Percentiles rank a stretch among this genome's conserved stretches.
Conservation (phyloP, 2,113 vertebrate genomes). For the Chloropsis hardwickii region DNA sequence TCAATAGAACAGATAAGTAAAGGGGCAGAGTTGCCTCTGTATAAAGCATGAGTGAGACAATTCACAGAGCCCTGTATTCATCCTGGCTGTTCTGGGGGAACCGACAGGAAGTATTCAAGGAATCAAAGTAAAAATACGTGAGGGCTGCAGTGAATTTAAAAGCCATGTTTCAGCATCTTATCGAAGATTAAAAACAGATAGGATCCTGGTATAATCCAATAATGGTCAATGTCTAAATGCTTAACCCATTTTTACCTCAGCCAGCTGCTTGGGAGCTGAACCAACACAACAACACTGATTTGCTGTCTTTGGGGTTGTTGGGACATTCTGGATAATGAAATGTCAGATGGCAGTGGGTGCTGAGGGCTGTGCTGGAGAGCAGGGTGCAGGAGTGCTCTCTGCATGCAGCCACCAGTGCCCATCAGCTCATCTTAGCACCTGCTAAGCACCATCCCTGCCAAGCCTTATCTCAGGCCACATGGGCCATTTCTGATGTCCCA, state of each 20-base stretch:
- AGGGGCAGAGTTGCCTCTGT: neutral
- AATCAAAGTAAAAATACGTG: neutral
- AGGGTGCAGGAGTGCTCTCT: neutral
- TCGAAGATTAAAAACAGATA: neutral
- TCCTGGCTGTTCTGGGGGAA: neutral
- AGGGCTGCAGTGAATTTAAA: neutral
- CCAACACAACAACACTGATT: neutral
- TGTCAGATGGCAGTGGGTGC: neutral
- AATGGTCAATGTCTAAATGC: neutral
- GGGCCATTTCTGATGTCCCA: neutral
- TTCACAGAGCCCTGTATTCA: neutral
- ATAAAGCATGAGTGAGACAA: neutral
- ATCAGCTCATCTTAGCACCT: neutral
- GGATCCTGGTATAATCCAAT: neutral
- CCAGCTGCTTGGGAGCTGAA: neutral
- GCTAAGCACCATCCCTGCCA: neutral
- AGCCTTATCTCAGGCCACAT: neutral
- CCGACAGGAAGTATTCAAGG: neutral
- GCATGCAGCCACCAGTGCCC: neutral
- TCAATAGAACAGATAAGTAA: neutral
- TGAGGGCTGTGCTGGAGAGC: neutral
- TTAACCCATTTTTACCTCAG: neutral
- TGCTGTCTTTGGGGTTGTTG: neutral
- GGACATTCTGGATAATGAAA: neutral
- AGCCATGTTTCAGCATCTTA: neutral